A percentile compares a stretch with the other conserved stretches of the same genome.
These are phyloP conservation scores for Danio tinwini DNA, from an alignment of 2,797 vertebrate species.

Conservation along the genomic window DNA sequence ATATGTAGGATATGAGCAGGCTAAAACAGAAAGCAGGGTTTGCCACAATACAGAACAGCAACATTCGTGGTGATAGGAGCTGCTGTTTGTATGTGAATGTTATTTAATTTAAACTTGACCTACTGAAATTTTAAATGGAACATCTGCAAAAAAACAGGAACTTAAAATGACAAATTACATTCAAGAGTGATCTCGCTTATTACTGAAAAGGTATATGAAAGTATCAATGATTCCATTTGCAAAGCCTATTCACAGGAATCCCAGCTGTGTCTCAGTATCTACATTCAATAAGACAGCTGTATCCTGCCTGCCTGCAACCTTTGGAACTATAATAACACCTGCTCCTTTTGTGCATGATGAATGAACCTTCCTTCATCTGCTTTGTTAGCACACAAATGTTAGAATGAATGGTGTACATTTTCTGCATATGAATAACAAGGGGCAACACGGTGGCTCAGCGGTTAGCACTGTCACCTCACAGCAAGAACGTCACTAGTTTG, in stretches of 20 bases:
- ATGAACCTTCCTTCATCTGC: background rate
- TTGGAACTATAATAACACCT: background rate
- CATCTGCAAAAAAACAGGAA: background rate
- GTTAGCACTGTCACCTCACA: too few species aligned
- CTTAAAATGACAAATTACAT: background rate
- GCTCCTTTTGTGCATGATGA: background rate
- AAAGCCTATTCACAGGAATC: background rate
- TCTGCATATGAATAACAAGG: too few species aligned
- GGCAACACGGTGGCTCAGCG: too few species aligned
- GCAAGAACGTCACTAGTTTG: too few species aligned
- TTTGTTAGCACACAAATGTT: background rate
- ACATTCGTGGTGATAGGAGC: background rate
- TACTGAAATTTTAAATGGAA: background rate
- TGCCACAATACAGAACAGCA: background rate
- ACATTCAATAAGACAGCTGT: background rate
- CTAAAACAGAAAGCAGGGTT: background rate
- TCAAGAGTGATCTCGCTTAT: background rate
- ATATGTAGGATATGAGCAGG: background rate
- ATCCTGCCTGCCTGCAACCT: conserved; percentile 13
- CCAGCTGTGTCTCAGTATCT: background rate
- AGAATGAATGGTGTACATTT: background rate
- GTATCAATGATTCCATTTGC: background rate
- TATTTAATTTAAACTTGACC: background rate
- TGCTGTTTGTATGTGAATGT: background rate
- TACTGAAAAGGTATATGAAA: background rate